These are phyloP conservation scores for Diabrotica virgifera DNA, from an alignment of 1,140 invertebrate species.

Conservation along the genomic window DNA sequence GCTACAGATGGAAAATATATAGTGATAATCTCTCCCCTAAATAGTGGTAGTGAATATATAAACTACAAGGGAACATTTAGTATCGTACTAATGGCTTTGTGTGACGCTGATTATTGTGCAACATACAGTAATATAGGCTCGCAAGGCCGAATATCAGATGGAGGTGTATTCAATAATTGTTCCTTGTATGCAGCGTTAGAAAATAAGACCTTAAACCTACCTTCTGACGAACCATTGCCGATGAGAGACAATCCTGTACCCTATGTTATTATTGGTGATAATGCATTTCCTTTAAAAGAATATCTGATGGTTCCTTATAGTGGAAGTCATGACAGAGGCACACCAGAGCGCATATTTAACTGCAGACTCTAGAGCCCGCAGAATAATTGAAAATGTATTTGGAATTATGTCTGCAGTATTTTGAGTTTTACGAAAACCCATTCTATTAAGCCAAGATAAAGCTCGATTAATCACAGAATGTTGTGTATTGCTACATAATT, in stretches of 20 bases:
- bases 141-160: constrained; percentile 46
- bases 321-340: constrained; percentile 33
- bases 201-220: constrained; percentile 13
- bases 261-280: constrained; percentile 49
- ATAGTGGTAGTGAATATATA: constrained; percentile 41
- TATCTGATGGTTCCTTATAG: constrained; percentile 51
- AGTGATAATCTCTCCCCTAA: neutral
- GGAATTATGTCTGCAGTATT: constrained; percentile 46
- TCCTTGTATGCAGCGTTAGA: constrained; percentile 11
- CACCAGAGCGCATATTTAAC: constrained; percentile 45
- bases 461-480: constrained; percentile 34
- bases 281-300: constrained; percentile 50
- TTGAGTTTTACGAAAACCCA: constrained; percentile 46
- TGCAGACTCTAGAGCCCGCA: constrained; percentile 40
- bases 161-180: constrained; percentile 39
- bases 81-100: constrained; percentile 50
- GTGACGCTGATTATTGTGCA: constrained; percentile 52
- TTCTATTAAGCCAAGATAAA: constrained; percentile 38
- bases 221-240: neutral
- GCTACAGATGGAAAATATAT: neutral
- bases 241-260: too few relatives aligned
- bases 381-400: constrained; percentile 54
- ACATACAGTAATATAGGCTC: constrained; percentile 47
- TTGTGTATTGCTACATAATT: constrained; percentile 42
- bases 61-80: constrained; percentile 52